Percentiles rank a stretch among this genome's conserved stretches.
Evolutionary conservation across 2,113 vertebrate genomes (phyloP).

Genomic region (Nothoprocta pentlandii): DNA sequence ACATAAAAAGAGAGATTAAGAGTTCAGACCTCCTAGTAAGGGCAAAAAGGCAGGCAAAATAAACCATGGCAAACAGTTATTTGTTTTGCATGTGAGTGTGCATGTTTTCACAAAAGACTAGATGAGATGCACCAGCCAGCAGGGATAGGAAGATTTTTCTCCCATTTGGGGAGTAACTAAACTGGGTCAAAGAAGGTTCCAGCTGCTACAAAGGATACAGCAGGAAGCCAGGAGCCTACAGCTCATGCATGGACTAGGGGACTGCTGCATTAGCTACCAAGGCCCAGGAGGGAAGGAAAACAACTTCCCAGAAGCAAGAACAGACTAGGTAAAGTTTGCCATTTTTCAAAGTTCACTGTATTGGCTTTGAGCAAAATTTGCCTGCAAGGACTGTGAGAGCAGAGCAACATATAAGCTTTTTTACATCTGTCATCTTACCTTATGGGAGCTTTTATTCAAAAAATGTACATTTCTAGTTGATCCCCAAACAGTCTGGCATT

Average conservation of each 20-base stretch:
- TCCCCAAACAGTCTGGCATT: background rate
- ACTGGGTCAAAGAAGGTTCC: background rate
- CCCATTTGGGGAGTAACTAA: background rate
- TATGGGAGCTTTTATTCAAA: background rate
- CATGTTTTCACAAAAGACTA: background rate
- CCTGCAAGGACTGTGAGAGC: background rate
- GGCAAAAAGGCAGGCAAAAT: conserved; percentile 27
- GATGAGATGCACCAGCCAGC: background rate
- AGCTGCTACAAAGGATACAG: background rate
- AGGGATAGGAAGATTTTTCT: background rate
- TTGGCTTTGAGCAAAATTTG: background rate
- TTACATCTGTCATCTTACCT: background rate
- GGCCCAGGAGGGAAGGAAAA: no score
- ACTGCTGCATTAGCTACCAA: background rate
- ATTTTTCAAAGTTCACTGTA: background rate
- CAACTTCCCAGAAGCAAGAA: no score
- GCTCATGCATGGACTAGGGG: background rate
- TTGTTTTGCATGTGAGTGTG: background rate
- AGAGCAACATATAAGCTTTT: background rate
- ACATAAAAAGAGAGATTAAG: background rate
- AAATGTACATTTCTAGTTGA: background rate
- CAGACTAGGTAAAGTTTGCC: background rate
- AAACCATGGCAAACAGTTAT: background rate
- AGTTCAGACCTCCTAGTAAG: background rate
- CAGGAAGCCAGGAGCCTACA: background rate